phyloP scores from a whole-genome alignment of 2,797 vertebrate species.

The Phrynocephalus guinanensis region DNA sequence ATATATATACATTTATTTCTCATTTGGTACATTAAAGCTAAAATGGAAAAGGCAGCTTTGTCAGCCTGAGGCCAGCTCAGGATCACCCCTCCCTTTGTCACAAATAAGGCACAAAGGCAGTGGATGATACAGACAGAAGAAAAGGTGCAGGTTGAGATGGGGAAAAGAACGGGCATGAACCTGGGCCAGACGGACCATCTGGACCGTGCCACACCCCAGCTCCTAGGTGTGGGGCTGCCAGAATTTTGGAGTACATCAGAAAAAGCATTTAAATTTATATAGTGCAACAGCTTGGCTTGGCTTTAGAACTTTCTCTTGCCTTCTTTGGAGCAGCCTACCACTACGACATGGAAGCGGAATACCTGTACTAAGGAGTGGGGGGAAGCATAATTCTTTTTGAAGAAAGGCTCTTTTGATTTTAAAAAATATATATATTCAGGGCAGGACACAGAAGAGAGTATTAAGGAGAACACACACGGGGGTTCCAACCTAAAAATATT shows the following conservation, averaged over 20 bases:
- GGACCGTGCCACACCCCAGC: background rate
- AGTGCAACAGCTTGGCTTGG: slow-evolving; percentile 70
- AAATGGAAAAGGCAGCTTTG: background rate
- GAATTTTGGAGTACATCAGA: slow-evolving; percentile 45
- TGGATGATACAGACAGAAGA: background rate
- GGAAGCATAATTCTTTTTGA: background rate
- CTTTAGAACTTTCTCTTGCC: slow-evolving; percentile 9
- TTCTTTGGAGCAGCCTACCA: slow-evolving; percentile 28
- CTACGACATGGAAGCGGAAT: slow-evolving; percentile 27
- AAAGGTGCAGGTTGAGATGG: slow-evolving; percentile 21
- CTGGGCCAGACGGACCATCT: background rate
- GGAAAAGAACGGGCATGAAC: background rate
- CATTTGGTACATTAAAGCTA: slow-evolving; percentile 15
- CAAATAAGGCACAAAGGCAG: background rate
- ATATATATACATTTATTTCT: background rate
- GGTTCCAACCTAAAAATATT: background rate
- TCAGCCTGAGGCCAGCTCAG: slow-evolving; percentile 59
- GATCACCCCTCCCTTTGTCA: slow-evolving; percentile 4
- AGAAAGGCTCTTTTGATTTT: slow-evolving; percentile 11
- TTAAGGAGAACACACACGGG: background rate
- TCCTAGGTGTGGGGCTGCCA: background rate
- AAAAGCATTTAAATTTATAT: slow-evolving; percentile 63
- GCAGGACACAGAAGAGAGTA: background rate
- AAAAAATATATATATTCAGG: background rate
- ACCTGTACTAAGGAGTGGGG: background rate